These are phyloP conservation scores for Vollenhovia emeryi DNA, from an alignment of 1,140 invertebrate species.

Conservation along the genomic window DNA sequence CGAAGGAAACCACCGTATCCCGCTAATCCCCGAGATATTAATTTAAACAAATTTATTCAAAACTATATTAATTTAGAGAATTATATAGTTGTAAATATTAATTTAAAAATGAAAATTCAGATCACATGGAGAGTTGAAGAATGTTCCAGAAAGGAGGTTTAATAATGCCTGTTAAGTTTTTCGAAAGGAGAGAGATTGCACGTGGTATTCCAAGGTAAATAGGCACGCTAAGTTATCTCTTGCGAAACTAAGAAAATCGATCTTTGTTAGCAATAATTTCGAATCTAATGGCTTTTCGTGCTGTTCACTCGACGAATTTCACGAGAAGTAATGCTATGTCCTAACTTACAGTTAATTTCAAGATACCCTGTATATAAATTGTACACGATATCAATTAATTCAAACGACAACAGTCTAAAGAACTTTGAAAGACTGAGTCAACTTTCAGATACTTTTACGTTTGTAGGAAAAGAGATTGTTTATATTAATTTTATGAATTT, in stretches of 20 bases:
- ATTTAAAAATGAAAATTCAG: slow-evolving; percentile 10
- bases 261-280: not conserved
- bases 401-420: not conserved
- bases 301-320: not conserved
- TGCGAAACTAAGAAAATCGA: slow-evolving; percentile 3
- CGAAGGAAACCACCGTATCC: not conserved
- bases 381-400: not conserved
- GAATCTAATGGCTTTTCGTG: not conserved
- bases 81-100: slow-evolving; percentile 25
- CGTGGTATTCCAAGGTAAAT: not conserved
- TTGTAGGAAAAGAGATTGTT: not conserved
- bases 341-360: not conserved
- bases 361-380: not conserved
- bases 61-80: slow-evolving; percentile 23
- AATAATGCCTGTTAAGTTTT: slow-evolving; percentile 23
- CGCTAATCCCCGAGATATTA: slow-evolving; percentile 9
- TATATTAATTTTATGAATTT: slow-evolving; percentile 26
- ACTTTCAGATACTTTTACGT: slow-evolving; percentile 4
- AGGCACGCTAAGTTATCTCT: not conserved
- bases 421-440: not conserved
- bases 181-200: not conserved
- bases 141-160: not conserved
- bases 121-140: not conserved
- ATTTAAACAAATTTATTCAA: slow-evolving; percentile 5
- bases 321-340: not conserved